Percentiles rank a stretch among this genome's conserved stretches.
phyloP scores from a whole-genome alignment of 2,113 vertebrate species.

The Chrysochloris asiatica region DNA sequence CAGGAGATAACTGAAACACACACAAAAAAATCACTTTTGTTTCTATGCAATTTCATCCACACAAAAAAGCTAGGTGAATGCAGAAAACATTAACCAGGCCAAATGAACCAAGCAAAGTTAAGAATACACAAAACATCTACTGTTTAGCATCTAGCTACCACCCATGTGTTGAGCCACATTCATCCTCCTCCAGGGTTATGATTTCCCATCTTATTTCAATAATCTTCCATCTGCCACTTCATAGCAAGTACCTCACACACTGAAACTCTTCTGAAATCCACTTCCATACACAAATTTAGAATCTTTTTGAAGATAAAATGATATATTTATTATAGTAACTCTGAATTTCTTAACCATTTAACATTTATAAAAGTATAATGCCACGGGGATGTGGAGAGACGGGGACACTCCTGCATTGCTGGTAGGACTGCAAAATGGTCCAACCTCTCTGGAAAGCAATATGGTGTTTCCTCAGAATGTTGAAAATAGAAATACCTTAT shows the following conservation, averaged over 20 bases:
- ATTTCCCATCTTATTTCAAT: background rate
- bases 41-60: conserved; percentile 12
- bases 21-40: background rate
- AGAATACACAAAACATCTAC: background rate
- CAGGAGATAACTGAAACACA: background rate
- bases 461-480: too few species aligned
- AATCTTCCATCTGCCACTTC: background rate
- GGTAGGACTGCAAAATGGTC: too few species aligned
- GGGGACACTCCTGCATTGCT: too few species aligned
- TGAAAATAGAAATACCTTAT: too few species aligned
- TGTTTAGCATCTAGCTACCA: background rate
- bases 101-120: background rate
- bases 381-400: too few species aligned
- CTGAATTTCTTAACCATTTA: conserved; percentile 19
- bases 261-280: background rate
- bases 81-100: background rate
- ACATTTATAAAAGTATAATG: background rate
- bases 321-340: background rate
- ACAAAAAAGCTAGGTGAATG: background rate
- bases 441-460: too few species aligned
- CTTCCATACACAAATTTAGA: background rate
- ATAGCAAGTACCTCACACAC: background rate
- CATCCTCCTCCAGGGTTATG: background rate
- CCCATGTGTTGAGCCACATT: background rate
- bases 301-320: background rate